phyloP scores from a whole-genome alignment of 2,888 invertebrate genomes.

The Macropis europaea region DNA sequence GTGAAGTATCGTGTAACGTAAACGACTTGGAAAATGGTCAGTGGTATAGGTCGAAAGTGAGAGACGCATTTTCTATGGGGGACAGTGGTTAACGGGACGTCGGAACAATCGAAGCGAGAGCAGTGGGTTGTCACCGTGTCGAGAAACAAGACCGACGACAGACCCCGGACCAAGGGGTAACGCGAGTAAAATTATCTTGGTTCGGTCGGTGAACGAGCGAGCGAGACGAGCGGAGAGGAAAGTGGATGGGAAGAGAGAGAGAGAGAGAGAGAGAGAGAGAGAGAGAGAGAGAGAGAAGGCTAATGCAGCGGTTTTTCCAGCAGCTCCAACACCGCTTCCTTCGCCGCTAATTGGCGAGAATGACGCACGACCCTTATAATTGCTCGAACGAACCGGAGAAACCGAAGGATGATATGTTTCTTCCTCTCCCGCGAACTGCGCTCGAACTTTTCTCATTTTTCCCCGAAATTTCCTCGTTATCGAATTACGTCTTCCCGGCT shows the following conservation, averaged over 20 bases:
- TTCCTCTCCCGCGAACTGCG: slow-evolving; percentile 33
- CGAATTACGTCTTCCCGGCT: neutral
- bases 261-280: slow-evolving; percentile 28
- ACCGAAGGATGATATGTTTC: slow-evolving; percentile 52
- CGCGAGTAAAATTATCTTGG: slow-evolving; percentile 73
- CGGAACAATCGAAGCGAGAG: slow-evolving; percentile 21
- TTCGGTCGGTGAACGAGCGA: slow-evolving; percentile 57
- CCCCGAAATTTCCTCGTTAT: slow-evolving; percentile 7
- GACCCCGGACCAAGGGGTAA: slow-evolving; percentile 48
- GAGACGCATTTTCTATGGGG: neutral
- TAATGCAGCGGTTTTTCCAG: slow-evolving; percentile 28
- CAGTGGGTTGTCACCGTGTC: slow-evolving; percentile 11
- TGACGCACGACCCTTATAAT: slow-evolving; percentile 77
- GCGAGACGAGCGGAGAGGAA: neutral
- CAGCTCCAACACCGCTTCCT: slow-evolving; percentile 62
- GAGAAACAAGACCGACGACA: slow-evolving; percentile 61
- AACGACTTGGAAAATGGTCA: no score
- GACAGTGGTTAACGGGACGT: slow-evolving; percentile 1
- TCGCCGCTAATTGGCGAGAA: slow-evolving; percentile 77
- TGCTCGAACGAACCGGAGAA: slow-evolving; percentile 73
- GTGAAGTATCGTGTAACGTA: no score
- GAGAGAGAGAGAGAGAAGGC: slow-evolving; percentile 2
- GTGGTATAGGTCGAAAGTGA: no score
- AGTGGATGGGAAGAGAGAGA: slow-evolving; percentile 28
- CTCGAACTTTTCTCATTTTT: slow-evolving; percentile 32